A percentile compares a stretch with the other conserved stretches of the same genome.
These are phyloP conservation scores for Gadus macrocephalus DNA, from an alignment of 2,113 vertebrate genomes.

Conservation along the genomic window DNA sequence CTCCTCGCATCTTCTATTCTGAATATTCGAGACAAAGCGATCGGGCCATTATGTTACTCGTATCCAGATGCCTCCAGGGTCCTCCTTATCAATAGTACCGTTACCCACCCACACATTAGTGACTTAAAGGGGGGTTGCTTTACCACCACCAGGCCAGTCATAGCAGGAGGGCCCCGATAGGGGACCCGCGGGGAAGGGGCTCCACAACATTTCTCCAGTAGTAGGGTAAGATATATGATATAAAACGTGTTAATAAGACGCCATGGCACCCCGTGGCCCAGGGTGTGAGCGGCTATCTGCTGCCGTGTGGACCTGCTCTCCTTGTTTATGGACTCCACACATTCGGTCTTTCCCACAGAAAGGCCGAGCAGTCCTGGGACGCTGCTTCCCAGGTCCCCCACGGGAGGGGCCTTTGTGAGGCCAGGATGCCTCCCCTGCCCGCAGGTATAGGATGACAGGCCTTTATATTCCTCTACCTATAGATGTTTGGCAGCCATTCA, in stretches of 20 bases:
- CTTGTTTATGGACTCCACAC: constrained; percentile 61
- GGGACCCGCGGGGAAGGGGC: constrained; percentile 7
- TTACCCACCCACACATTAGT: background rate
- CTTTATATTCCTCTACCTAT: constrained; percentile 69
- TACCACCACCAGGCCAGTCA: constrained; percentile 1
- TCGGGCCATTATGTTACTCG: constrained; percentile 8
- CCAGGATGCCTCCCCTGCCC: constrained; percentile 64
- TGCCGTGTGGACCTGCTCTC: constrained; percentile 49
- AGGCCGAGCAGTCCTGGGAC: constrained; percentile 63
- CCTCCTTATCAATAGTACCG: background rate
- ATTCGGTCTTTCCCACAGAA: constrained; percentile 52
- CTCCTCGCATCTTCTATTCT: constrained; percentile 6
- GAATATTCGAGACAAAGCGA: background rate
- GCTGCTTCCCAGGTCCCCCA: constrained; percentile 70
- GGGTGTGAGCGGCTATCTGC: constrained; percentile 59
- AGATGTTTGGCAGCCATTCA: constrained; percentile 51
- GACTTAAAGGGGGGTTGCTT: background rate
- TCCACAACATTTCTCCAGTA: constrained; percentile 54
- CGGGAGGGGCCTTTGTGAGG: constrained; percentile 63
- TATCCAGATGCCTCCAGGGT: constrained; percentile 1
- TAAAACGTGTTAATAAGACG: constrained; percentile 47
- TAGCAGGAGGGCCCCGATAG: constrained; percentile 1
- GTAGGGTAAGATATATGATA: constrained; percentile 54
- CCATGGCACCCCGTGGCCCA: constrained; percentile 50
- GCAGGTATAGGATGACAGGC: constrained; percentile 67